Percentiles rank a stretch among this genome's conserved stretches.
These are phyloP conservation scores for Trogon melanurus DNA, from an alignment of 2,113 vertebrate species.

Conservation along the genomic window DNA sequence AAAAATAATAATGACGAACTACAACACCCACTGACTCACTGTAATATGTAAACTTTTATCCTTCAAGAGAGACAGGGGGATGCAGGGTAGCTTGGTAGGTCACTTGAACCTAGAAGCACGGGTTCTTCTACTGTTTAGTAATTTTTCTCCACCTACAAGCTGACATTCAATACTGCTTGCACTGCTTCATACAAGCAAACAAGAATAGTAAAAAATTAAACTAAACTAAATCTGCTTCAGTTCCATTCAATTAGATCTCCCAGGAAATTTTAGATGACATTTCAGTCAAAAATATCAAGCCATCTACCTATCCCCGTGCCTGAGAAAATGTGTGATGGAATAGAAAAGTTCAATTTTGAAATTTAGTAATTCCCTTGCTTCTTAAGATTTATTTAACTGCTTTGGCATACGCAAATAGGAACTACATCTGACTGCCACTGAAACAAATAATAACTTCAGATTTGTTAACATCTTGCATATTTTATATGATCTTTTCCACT, in stretches of 20 bases:
- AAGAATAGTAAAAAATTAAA: background rate
- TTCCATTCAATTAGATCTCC: background rate
- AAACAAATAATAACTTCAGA: background rate
- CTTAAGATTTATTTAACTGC: background rate
- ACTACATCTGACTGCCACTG: background rate
- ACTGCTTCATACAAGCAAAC: background rate
- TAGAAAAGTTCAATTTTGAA: background rate
- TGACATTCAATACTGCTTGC: background rate
- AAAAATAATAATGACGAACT: background rate
- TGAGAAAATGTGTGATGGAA: background rate
- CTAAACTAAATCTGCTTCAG: background rate
- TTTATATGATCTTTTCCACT: background rate
- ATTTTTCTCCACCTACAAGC: background rate
- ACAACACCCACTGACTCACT: background rate
- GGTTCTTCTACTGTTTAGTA: background rate
- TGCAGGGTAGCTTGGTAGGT: background rate
- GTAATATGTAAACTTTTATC: background rate
- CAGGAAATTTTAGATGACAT: background rate
- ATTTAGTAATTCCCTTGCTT: background rate
- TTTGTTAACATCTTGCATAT: background rate
- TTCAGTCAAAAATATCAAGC: background rate
- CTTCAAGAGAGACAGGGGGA: background rate
- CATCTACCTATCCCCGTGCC: background rate
- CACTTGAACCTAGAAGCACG: background rate
- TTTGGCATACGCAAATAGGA: background rate